A percentile compares a stretch with the other conserved stretches of the same genome.
phyloP scores from a whole-genome alignment of 2,113 vertebrate genomes.

The Eleginops maclovinus region DNA sequence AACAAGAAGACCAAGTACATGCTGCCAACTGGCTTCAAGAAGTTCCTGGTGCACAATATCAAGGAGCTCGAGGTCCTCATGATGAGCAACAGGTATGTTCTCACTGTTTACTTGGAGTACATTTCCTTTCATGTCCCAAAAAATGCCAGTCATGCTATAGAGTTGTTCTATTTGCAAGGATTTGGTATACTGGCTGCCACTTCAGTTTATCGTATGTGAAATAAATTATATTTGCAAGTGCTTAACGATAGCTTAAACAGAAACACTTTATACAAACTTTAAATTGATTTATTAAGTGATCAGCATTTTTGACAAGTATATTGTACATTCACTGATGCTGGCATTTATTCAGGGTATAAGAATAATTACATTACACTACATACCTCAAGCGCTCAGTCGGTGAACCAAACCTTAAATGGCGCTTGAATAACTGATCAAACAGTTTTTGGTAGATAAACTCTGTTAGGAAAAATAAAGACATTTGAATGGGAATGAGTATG shows the following conservation, averaged over 20 bases:
- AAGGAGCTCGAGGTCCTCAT: conserved; percentile 97
- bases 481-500: too few relatives aligned
- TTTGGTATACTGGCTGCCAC: neutral
- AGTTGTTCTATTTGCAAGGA: neutral
- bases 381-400: neutral
- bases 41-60: conserved; percentile 96
- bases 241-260: neutral
- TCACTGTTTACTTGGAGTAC: neutral
- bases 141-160: neutral
- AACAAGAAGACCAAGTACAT: conserved; percentile 99
- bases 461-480: too few relatives aligned
- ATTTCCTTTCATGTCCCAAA: neutral
- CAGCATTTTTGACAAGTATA: neutral
- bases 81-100: conserved; percentile 98
- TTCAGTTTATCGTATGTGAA: neutral
- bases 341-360: neutral
- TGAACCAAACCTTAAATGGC: neutral
- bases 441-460: too few relatives aligned
- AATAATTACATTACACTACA: neutral
- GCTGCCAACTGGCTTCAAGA: conserved; percentile 95
- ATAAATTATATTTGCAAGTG: neutral
- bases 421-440: too few relatives aligned
- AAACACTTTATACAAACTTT: too few relatives aligned
- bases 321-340: neutral
- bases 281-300: neutral